Conservation (phyloP, 2,797 vertebrate species). For the Serranus cabrilla region DNA sequence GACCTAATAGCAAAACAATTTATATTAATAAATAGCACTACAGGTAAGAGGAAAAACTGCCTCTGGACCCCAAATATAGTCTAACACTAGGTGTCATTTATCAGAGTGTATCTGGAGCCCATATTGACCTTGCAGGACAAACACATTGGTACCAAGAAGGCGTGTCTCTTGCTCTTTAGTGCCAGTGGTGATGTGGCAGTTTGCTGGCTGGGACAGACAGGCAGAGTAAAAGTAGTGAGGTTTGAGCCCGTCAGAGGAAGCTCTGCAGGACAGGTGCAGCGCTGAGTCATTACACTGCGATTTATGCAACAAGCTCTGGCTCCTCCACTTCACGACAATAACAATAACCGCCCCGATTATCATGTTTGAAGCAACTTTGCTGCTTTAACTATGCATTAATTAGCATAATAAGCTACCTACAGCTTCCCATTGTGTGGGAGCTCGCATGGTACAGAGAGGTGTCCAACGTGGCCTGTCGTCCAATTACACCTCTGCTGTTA, state of each 20-base stretch:
- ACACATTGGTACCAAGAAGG: conserved; percentile 9
- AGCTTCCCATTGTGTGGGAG: conserved; percentile 9
- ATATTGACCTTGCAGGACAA: conserved; percentile 32
- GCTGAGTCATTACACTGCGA: conserved; percentile 88
- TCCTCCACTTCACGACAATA: conserved; percentile 56
- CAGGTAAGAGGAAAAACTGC: neutral
- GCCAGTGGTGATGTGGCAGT: conserved; percentile 41
- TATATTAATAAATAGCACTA: too few species aligned
- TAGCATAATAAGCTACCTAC: conserved; percentile 12
- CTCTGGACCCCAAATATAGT: neutral
- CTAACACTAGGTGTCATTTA: neutral
- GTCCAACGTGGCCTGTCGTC: conserved; percentile 46
- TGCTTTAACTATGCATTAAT: conserved; percentile 40
- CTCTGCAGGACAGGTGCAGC: conserved; percentile 84
- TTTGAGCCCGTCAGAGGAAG: conserved; percentile 58
- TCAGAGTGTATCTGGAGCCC: neutral
- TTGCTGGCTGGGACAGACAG: conserved; percentile 28
- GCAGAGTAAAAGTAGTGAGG: conserved; percentile 44
- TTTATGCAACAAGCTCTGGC: conserved; percentile 83
- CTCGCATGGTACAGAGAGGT: conserved; percentile 3
- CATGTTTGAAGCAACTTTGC: conserved; percentile 50
- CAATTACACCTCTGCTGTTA: conserved; percentile 36
- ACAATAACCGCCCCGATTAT: conserved; percentile 35
- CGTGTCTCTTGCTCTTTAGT: neutral
- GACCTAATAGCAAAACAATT: too few species aligned